These are phyloP conservation scores for Colistium nudipinnis DNA, from an alignment of 2,113 vertebrate species.

Conservation along the genomic window DNA sequence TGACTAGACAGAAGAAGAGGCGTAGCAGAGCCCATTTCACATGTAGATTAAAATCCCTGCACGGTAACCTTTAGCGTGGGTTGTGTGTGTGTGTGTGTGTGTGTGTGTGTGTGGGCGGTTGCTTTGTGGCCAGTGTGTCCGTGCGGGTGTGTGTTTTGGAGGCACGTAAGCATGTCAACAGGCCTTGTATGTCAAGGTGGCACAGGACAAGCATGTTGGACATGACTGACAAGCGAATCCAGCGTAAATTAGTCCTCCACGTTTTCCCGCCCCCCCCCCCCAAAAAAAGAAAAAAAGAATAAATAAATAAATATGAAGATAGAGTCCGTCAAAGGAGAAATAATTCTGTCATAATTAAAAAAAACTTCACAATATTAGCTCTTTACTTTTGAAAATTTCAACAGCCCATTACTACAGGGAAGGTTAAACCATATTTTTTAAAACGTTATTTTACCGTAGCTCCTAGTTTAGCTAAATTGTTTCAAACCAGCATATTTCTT, in stretches of 20 bases:
- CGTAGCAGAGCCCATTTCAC: constrained; percentile 73
- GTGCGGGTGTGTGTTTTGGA: background rate
- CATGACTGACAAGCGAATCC: constrained; percentile 20
- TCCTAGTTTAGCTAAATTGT: too few species aligned
- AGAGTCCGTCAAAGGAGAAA: too few species aligned
- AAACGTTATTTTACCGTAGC: too few species aligned
- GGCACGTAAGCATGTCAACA: constrained; percentile 54
- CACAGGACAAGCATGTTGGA: constrained; percentile 52
- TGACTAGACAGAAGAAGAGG: constrained; percentile 92
- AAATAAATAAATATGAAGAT: too few species aligned
- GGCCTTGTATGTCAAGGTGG: constrained; percentile 70
- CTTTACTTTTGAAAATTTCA: too few species aligned
- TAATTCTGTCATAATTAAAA: too few species aligned
- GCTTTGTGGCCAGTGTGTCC: background rate
- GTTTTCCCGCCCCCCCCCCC: too few species aligned
- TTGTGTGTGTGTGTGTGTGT: constrained; percentile 25
- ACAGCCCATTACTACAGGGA: too few species aligned
- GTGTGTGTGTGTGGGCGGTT: background rate
- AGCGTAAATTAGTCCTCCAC: too few species aligned
- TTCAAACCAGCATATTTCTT: constrained; percentile 37
- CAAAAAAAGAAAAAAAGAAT: too few species aligned
- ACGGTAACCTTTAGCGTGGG: constrained; percentile 70
- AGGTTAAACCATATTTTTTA: too few species aligned
- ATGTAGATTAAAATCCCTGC: constrained; percentile 77
- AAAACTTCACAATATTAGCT: too few species aligned